phyloP scores from a whole-genome alignment of 2,797 vertebrate species.

The Sebastes steindachneri region DNA sequence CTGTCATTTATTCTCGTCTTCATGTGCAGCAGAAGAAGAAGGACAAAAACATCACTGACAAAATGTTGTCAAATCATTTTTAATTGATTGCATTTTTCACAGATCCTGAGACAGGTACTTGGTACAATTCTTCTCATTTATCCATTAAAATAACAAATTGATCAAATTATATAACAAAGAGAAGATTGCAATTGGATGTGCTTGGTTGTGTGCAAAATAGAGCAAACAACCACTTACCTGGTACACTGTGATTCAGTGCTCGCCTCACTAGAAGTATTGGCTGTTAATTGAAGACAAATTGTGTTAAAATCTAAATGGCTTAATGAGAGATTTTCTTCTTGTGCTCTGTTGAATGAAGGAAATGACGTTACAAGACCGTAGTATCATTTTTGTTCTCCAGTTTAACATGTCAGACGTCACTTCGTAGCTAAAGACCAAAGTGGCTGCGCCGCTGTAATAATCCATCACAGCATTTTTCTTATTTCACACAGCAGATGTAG shows the following conservation, averaged over 20 bases:
- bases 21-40: not conserved
- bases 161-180: slow-evolving; percentile 11
- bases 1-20: not conserved
- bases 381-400: not conserved
- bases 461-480: slow-evolving; percentile 26
- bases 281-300: slow-evolving; percentile 17
- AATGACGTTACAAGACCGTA: slow-evolving; percentile 1
- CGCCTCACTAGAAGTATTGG: slow-evolving; percentile 2
- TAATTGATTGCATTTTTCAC: slow-evolving; percentile 49
- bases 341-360: not conserved
- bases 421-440: not conserved
- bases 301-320: slow-evolving; percentile 14
- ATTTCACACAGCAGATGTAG: slow-evolving; percentile 55
- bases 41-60: slow-evolving; percentile 23
- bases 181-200: slow-evolving; percentile 5
- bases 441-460: not conserved
- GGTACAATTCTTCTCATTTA: slow-evolving; percentile 20
- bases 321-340: not conserved
- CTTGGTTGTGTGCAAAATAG: slow-evolving; percentile 21
- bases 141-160: slow-evolving; percentile 28
- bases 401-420: slow-evolving; percentile 1
- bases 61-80: slow-evolving; percentile 34
- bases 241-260: not conserved
- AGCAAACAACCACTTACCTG: slow-evolving; percentile 39
- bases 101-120: not conserved